phyloP scores from a whole-genome alignment of 2,113 vertebrate species.

The Eretmochelys imbricata region DNA sequence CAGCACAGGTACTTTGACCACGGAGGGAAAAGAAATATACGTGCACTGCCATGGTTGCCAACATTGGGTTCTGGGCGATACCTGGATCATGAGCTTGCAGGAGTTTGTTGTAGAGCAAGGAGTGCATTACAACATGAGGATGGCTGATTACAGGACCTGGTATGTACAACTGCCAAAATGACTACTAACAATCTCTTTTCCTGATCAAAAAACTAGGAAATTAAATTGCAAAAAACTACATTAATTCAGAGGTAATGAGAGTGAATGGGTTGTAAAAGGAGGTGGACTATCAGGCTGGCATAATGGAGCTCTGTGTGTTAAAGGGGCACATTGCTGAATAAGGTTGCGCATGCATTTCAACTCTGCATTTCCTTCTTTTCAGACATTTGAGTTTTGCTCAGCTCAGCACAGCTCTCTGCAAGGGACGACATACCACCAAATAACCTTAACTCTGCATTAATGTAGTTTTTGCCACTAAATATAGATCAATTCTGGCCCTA shows the following conservation, averaged over 20 bases:
- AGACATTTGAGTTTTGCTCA: background rate
- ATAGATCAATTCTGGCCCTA: background rate
- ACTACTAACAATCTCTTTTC: background rate
- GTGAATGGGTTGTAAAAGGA: background rate
- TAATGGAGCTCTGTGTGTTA: background rate
- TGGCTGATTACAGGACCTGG: too few species aligned
- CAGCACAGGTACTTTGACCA: too few species aligned
- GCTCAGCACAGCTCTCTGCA: background rate
- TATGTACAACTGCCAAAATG: background rate
- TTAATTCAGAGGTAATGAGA: background rate
- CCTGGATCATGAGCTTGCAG: background rate
- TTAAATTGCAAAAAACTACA: background rate
- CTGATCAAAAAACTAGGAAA: background rate
- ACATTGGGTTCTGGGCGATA: background rate
- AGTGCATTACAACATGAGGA: too few species aligned
- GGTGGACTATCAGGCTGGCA: background rate
- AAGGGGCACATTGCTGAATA: background rate
- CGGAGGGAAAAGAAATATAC: too few species aligned
- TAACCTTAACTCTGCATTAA: background rate
- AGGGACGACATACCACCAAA: background rate
- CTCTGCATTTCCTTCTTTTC: background rate
- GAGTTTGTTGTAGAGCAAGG: background rate
- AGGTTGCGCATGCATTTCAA: background rate
- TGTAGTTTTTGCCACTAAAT: background rate
- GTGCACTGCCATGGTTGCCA: too few species aligned